Conservation (phyloP, 1,140 invertebrate species). For the Bombus cullumanus region DNA sequence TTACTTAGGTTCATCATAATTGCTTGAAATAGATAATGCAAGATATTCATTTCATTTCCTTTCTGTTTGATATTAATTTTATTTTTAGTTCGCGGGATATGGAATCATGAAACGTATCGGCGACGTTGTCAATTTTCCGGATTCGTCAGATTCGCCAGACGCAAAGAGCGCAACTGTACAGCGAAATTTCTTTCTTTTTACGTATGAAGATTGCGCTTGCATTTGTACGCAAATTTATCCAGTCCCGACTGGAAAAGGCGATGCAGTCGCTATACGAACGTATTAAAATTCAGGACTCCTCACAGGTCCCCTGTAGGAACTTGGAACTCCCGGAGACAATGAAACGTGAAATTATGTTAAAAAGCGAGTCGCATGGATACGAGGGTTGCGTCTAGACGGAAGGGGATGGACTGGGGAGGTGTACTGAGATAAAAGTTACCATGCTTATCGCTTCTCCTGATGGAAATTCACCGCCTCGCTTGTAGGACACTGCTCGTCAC, state of each 20-base stretch:
- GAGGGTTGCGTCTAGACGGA: constrained; percentile 13
- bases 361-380: constrained; percentile 46
- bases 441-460: constrained; percentile 54
- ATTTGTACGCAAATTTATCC: constrained; percentile 42
- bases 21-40: too few species aligned
- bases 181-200: constrained; percentile 14
- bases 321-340: constrained; percentile 50
- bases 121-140: background rate
- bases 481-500: background rate
- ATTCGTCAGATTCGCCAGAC: background rate
- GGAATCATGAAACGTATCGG: too few species aligned
- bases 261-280: background rate
- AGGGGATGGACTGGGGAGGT: background rate
- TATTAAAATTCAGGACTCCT: constrained; percentile 63
- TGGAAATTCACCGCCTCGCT: constrained; percentile 47
- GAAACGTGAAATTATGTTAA: constrained; percentile 67
- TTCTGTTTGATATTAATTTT: background rate
- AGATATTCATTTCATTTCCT: background rate
- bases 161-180: background rate
- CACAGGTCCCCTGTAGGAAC: constrained; percentile 33
- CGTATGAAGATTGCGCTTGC: constrained; percentile 2
- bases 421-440: constrained; percentile 53
- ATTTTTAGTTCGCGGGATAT: background rate
- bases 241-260: background rate
- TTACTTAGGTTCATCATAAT: background rate